phyloP scores from a whole-genome alignment of 2,888 invertebrate species.

The Drosophila heteroneura region DNA sequence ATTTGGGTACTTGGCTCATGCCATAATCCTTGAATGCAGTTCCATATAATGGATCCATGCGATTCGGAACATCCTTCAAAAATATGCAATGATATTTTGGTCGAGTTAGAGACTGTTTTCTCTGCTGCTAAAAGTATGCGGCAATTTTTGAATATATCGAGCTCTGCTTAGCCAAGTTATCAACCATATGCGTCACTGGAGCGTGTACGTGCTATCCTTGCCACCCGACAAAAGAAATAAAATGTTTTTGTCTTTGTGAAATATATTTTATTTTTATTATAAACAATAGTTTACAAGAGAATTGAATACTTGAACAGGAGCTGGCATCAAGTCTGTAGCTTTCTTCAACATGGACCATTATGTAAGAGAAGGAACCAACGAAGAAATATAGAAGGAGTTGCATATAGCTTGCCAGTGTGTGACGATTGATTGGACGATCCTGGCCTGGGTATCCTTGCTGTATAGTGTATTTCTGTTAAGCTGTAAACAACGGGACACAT shows the following conservation, averaged over 20 bases:
- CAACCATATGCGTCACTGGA: background rate
- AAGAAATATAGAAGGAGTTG: background rate
- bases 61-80: background rate
- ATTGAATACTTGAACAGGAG: background rate
- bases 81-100: background rate
- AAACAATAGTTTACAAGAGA: background rate
- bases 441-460: background rate
- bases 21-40: background rate
- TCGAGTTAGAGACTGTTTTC: background rate
- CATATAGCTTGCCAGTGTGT: background rate
- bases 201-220: background rate
- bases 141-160: background rate
- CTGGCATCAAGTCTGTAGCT: background rate
- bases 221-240: background rate
- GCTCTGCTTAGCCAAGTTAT: background rate
- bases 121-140: background rate
- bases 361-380: background rate
- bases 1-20: background rate
- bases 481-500: background rate
- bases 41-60: background rate
- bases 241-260: background rate
- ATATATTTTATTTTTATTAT: background rate
- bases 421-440: background rate
- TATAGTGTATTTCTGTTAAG: background rate
- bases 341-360: background rate